Percentiles rank a stretch among this genome's conserved stretches.
Conservation (phyloP, 2,797 vertebrate species). For the Xenops minutus region DNA sequence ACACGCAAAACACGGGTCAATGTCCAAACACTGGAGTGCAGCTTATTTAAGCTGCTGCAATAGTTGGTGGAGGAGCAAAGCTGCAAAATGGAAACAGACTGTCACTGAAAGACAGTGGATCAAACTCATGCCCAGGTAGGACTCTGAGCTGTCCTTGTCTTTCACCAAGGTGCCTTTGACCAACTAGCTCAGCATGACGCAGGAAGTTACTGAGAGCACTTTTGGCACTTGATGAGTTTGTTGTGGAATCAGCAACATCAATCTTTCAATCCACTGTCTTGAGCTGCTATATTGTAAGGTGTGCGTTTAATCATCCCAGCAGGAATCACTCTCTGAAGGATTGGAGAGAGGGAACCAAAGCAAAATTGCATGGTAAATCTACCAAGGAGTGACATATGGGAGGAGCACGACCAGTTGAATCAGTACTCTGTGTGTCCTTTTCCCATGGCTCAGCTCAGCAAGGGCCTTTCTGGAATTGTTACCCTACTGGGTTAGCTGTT, state of each 20-base stretch:
- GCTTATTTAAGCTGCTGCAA: neutral
- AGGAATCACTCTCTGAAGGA: neutral
- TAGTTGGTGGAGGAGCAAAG: neutral
- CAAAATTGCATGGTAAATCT: neutral
- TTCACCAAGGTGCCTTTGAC: neutral
- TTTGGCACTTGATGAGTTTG: neutral
- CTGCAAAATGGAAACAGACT: neutral
- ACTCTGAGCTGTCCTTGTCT: neutral
- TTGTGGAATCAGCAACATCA: neutral
- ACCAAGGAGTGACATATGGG: neutral
- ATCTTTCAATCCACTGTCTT: neutral
- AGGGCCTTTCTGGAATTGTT: neutral
- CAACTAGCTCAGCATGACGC: neutral
- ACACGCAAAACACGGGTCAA: conserved; percentile 56
- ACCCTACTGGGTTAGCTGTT: neutral
- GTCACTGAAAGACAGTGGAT: neutral
- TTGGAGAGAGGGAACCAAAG: neutral
- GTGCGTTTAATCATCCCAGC: neutral
- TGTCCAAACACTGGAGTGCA: conserved; percentile 27
- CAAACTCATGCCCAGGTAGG: neutral
- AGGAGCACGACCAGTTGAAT: neutral
- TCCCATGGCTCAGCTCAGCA: neutral
- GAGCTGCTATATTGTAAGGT: neutral
- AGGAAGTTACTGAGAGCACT: neutral
- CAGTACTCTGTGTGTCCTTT: neutral